A percentile compares a stretch with the other conserved stretches of the same genome.
Evolutionary conservation across 2,797 vertebrate genomes (phyloP).

Genomic region (Austrolebias charrua): DNA sequence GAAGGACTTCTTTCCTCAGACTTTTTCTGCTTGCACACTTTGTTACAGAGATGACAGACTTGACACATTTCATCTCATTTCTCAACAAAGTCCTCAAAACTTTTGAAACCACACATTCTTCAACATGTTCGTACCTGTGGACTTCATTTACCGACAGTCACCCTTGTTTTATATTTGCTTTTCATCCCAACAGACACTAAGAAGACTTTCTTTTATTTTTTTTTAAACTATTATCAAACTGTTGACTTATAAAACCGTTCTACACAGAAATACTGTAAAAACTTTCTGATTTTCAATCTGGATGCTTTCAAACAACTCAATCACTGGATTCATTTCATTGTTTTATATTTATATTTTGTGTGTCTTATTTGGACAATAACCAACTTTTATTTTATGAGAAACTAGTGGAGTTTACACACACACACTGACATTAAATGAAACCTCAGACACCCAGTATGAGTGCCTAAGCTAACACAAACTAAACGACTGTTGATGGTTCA

Average conservation of each 20-base stretch:
- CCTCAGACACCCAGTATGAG: conserved; percentile 22
- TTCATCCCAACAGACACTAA: not conserved
- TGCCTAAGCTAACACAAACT: conserved; percentile 31
- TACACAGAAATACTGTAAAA: not conserved
- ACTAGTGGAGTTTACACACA: not conserved
- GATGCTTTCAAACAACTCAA: conserved; percentile 10
- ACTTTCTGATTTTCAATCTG: not conserved
- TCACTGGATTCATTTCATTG: conserved; percentile 39
- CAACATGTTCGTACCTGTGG: conserved; percentile 1
- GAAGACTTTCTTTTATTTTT: not conserved
- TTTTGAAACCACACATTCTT: conserved; percentile 8
- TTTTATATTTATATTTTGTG: conserved; percentile 1
- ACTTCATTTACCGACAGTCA: not conserved
- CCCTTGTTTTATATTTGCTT: not conserved
- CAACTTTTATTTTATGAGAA: conserved; percentile 18
- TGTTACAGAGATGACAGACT: not conserved
- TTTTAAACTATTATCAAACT: not conserved
- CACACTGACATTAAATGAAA: conserved; percentile 8
- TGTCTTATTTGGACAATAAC: not conserved
- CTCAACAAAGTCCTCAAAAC: conserved; percentile 10
- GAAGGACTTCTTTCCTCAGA: conserved; percentile 1
- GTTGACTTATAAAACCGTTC: conserved; percentile 1
- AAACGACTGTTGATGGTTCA: conserved; percentile 71
- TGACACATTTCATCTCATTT: conserved; percentile 9
- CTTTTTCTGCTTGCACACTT: not conserved